Base-by-base conservation (phyloP, 2,888 invertebrate genomes). In the Ochropacha duplaris region DNA sequence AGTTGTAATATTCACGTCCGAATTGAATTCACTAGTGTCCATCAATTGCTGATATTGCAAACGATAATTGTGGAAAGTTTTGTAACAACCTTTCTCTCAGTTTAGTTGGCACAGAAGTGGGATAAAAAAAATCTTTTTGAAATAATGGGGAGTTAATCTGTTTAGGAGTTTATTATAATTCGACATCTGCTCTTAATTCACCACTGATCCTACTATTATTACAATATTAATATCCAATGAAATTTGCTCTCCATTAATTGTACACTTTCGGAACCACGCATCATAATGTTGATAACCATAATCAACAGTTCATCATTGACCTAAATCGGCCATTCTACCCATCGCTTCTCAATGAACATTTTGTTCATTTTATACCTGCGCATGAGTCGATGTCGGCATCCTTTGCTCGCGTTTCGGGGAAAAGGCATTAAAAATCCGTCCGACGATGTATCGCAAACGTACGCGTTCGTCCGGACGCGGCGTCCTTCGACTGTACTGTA, bases 351-450 rank as follows among this genome's bases (percentile, higher is more conserved):
- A 44, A 19, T 44, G 44, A 44, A 44, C 44, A 57, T 60, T 61
- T 54, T 71, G 65, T 58, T 50, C 26, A 51, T 56, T 34, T 50
- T 36, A 62, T 72, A 68, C 70, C 69, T 65, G 69, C 57, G 62
- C 62, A 55, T 57, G 62, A 69, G 72, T 64, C 66, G 68, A 69
- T 64, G 72, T 76, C 83, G 82, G 81, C 68, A 22, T 54, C 61
- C 77, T 78, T 83, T 81, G 75, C 69, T 62, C 54, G 63, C 66
- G 66, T 64, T 88, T 85, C 86, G 70, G 70, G 71, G 85, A 57
- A 71, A 31, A 69, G 65, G 63, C 81, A 86, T 87, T 87, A 78
- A 81, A 31, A 81, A 85, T 84, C 80, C 81, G 78, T 66, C 65
- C 58, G 70, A 64, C 64, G 66, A 60, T 59, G 55, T 56, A 56